Base-by-base conservation (phyloP, 2,113 vertebrate species). In the Tyto alba region DNA sequence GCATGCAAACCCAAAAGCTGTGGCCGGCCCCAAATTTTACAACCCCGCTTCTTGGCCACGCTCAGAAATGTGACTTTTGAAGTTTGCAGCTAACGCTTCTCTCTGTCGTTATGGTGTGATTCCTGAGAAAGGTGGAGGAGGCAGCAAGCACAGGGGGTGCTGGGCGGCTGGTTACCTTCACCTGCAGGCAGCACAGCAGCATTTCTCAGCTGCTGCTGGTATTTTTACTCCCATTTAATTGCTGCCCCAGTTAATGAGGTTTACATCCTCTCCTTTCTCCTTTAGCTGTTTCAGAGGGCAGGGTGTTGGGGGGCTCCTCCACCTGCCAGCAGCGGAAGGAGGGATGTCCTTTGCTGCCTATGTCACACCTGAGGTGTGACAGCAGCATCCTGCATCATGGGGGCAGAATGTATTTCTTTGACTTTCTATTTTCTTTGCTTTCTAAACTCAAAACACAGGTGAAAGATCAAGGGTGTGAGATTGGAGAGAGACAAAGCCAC, bases 101-200 rank as follows among this genome's bases (percentile, higher is more conserved):
- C 59, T 41, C 59, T 93, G 75, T 63, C 22, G 4, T 71, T 19
- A 13, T 9, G 17, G 10, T 78, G 69, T 59, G 64, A 47, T 16
- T 93, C 40, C 74, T 67, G 66, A 81, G 69, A 41, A 48, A 83
- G 52, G 32, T 34, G 67, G 67, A 76, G 52, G 41, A 57, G 74
- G 69, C 25, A 9, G 55, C 0, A 1, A 41, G 60, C 1, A 0
- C 1, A 1, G 29, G 40, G 41, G 9, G 5, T 63, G 12, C 38
- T 0, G 3, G 19, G 74, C n/a, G 56, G 7, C 13, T 3, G 1
- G 22, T 75, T 82, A n/a, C 34, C 26, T 81, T 69, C 18, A 14
- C 1, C 12, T 43, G 41, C 6, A 13, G 43, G 43, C 77, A 89
- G 38, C 64, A 48, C 64, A 77, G 77, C 77, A 55, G 60, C 26